Conservation (phyloP, 2,797 vertebrate genomes). For the Leptatherina wallacei region DNA sequence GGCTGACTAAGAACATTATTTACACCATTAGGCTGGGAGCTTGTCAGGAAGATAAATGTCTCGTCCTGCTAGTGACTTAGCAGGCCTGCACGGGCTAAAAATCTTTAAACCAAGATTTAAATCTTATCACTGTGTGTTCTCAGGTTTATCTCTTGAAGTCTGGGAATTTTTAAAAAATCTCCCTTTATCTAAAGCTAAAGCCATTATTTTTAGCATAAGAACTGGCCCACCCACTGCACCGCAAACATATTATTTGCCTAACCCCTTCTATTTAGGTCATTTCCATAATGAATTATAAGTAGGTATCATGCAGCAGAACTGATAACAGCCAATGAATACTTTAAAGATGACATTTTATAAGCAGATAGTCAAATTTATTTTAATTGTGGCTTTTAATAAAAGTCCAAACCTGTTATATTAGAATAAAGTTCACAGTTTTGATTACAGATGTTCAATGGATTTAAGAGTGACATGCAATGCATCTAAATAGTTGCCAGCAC, state of each 20-base stretch:
- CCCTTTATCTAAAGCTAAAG: background rate
- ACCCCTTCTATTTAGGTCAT: slow-evolving; percentile 2
- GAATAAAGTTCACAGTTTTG: background rate
- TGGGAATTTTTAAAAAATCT: background rate
- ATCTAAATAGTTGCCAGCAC: background rate
- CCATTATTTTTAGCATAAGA: background rate
- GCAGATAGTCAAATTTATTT: background rate
- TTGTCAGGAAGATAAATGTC: slow-evolving; percentile 32
- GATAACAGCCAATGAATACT: background rate
- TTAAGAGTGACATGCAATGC: background rate
- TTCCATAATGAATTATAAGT: background rate
- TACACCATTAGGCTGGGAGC: slow-evolving; percentile 32
- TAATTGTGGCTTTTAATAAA: background rate
- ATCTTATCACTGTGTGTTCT: background rate
- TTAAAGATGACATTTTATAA: slow-evolving; percentile 8
- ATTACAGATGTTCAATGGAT: background rate
- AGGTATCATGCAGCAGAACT: background rate
- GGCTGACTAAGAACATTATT: slow-evolving; percentile 50
- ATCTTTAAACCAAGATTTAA: slow-evolving; percentile 6
- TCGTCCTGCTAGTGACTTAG: slow-evolving; percentile 17
- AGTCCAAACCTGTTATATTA: background rate
- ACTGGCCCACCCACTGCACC: background rate
- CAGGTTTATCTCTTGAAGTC: background rate
- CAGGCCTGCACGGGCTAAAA: background rate
- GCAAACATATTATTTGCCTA: background rate